Base-by-base conservation (phyloP, 64 coral and sea anemone genomes). In the Platygyra sinensis region DNA sequence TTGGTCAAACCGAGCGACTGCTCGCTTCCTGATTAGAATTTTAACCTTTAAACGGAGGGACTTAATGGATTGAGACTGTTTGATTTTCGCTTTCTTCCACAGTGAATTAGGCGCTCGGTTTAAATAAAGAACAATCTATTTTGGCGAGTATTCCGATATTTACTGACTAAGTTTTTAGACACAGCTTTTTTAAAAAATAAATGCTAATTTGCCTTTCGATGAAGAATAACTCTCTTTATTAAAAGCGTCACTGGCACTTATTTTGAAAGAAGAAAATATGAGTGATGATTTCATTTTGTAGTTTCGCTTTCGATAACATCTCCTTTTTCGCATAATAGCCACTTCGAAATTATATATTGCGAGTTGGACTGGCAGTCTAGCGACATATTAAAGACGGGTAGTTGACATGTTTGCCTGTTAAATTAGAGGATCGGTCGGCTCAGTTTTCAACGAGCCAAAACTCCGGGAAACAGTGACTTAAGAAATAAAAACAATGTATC, bases 1-100 rank as follows among this genome's bases (percentile, higher is more conserved):
- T 92, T 92, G 83, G 74, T 92, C 75, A 10, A 87, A 24, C 25
- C 24, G 22, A 24, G 81, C 33, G 10, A 71, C 62, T 72, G 33
- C 15, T 85, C 62, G 62, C n/a, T 85, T 71, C 81, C 81, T 85
- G 62, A 85, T 85, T 85, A 85, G 52, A 71, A 85, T 85, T 85
- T 85, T 71, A 85, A 85, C 62, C 62, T 85, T 63, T 85, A 85
- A 85, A 85, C 81, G 29, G 63, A 46, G 5, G 38, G 36, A 69
- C 36, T 85, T 85, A 85, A 85, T 51, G 81, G 62, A 50, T 71
- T 71, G 36, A 27, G 62, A 71, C 51, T 85, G 63, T 83, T 83
- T 71, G 22, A 85, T 85, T 69, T 85, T 85, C 15, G 79, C 62
- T 71, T 85, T 85, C 81, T 49, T 71, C 38, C 38, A 33, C 33